A percentile compares a stretch with the other conserved stretches of the same genome.
phyloP scores from a whole-genome alignment of 2,888 invertebrate genomes.

The Drosophila meridionalis region DNA sequence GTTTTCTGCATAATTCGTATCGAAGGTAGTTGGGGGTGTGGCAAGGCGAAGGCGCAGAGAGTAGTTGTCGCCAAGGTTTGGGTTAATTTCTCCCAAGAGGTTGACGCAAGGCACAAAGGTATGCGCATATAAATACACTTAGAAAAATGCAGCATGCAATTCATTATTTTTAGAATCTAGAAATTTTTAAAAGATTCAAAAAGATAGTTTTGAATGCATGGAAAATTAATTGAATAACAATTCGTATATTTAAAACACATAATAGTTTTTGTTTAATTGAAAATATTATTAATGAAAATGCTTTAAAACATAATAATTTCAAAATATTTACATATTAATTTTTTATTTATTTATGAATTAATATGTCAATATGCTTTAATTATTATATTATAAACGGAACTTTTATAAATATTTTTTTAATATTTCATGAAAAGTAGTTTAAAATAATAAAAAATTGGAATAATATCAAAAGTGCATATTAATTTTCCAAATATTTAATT shows the following conservation, averaged over 20 bases:
- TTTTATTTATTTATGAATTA: no score
- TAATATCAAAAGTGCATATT: no score
- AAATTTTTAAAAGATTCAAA: not conserved
- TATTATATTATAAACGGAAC: no score
- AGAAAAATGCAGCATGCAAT: not conserved
- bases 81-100: conserved; percentile 74
- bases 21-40: conserved; percentile 9
- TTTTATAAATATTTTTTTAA: no score
- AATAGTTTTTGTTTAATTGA: not conserved
- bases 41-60: conserved; percentile 6
- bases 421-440: no score
- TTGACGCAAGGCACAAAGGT: conserved; percentile 29
- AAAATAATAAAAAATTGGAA: no score
- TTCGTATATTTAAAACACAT: no score
- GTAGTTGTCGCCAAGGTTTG: conserved; percentile 15
- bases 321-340: no score
- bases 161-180: not conserved
- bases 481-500: no score
- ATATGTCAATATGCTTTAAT: no score
- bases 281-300: not conserved
- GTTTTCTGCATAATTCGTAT: conserved; percentile 75
- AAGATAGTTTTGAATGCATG: not conserved
- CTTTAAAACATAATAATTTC: no score
- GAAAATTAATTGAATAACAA: not conserved
- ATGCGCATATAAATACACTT: conserved; percentile 11